These are phyloP conservation scores for Channa argus DNA, from an alignment of 2,113 vertebrate species.

Conservation along the genomic window DNA sequence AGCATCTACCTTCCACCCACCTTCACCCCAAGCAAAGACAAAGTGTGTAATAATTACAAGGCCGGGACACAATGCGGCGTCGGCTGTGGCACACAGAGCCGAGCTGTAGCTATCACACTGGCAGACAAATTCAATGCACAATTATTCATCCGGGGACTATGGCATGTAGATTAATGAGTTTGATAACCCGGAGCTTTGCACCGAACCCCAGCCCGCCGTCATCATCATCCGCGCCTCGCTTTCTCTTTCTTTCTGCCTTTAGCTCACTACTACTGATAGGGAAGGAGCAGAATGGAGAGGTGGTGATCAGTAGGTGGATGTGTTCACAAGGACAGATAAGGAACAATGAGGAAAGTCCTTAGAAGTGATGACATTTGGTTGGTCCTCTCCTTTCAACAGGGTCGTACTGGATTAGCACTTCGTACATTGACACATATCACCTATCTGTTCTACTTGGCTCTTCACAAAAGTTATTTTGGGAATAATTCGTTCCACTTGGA, in stretches of 20 bases:
- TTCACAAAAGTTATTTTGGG: too few relatives aligned
- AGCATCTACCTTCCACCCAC: constrained; percentile 59
- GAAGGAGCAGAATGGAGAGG: constrained; percentile 74
- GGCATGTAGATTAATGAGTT: constrained; percentile 99
- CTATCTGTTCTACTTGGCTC: too few relatives aligned
- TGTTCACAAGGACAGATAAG: constrained; percentile 20
- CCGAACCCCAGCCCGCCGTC: constrained; percentile 88
- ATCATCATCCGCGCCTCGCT: constrained; percentile 73
- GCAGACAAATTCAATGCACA: constrained; percentile 99
- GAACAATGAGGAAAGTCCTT: constrained; percentile 17
- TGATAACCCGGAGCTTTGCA: constrained; percentile 97
- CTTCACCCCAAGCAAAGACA: constrained; percentile 88
- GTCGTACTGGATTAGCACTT: too few relatives aligned
- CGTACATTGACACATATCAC: too few relatives aligned
- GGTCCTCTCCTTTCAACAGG: neutral
- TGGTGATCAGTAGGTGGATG: constrained; percentile 68
- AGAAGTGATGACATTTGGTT: constrained; percentile 1
- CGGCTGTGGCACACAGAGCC: constrained; percentile 82
- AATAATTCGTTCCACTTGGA: too few relatives aligned
- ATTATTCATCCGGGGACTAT: constrained; percentile 99
- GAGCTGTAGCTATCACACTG: constrained; percentile 96
- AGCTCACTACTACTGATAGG: constrained; percentile 74
- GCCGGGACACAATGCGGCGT: constrained; percentile 84
- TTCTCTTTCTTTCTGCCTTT: constrained; percentile 68
- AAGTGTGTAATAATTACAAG: constrained; percentile 94